Evolutionary conservation across 2,113 vertebrate genomes (phyloP), one percentile per base, ranked within the genome.

Genomic region (Neopipo cinnamomea): DNA sequence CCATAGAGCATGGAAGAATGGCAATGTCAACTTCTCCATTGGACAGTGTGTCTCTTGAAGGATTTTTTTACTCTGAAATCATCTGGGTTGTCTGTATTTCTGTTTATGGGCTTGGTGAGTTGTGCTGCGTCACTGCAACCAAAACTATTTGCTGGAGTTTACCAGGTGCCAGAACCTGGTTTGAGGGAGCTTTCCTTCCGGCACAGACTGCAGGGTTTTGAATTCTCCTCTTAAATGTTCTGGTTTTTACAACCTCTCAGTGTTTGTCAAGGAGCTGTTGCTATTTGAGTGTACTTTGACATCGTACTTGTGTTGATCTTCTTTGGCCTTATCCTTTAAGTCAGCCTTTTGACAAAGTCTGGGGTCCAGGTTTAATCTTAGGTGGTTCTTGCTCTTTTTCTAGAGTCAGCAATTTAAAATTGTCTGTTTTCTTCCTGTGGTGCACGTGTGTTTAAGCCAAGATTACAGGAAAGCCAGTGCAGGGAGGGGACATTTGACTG

Each of bases 221-320:
- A 63, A 41, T 73, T 67, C 30, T 80, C 12, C 53, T 77, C 66
- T 79, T 79, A 47, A 80, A 72, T 58, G 66, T 91, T 65, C n/a
- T 89, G 44, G 1, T 21, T 75, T 96, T 97, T 94, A 94, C 11
- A 19, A 16, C 63, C 39, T 39, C 20, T 73, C 63, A n/a, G 33
- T 94, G 63, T 96, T 97, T 95, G 72, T 90, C 85, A 89, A 96
- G 85, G 83, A 90, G 30, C 68, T 90, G 63, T 90, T 95, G 67
- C 46, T 93, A 37, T 95, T 88, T 88, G 78, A 88, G 35, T 74
- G 85, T 94, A 96, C 93, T 90, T 96, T 96, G 96, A 83, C 89
- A 94, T 91, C 19, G 0, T 94, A 42, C 55, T 91, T 70, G 55
- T 33, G 92, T 93, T 93, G 90, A 93, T 94, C 88, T 90, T 59